A percentile compares a stretch with the other conserved stretches of the same genome.
Conservation (phyloP, 1,140 invertebrate genomes). For the Zaprionus inermis region DNA sequence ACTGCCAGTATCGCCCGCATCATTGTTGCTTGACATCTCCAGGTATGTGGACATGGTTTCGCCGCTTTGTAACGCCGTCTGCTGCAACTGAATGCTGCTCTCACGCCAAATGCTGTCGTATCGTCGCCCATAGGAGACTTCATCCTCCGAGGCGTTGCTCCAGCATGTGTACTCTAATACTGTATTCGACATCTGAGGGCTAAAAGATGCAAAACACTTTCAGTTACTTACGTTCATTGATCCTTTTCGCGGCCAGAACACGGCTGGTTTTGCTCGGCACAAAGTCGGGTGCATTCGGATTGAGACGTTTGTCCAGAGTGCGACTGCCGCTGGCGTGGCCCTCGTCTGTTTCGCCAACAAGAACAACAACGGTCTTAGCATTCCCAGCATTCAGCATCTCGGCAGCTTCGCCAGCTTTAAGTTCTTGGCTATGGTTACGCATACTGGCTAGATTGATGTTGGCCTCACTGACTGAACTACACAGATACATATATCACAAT, state of each 20-base stretch:
- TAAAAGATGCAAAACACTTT: neutral
- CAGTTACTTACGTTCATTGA: slow-evolving; percentile 55
- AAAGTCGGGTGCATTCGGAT: slow-evolving; percentile 64
- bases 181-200: neutral
- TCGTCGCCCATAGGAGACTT: slow-evolving; percentile 47
- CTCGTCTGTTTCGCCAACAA: neutral
- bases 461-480: neutral
- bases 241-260: slow-evolving; percentile 48
- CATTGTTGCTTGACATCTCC: neutral
- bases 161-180: slow-evolving; percentile 46
- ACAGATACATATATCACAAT: slow-evolving; percentile 1
- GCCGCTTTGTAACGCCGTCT: neutral
- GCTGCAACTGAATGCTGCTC: slow-evolving; percentile 5
- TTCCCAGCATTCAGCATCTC: neutral
- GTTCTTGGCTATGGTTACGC: slow-evolving; percentile 7
- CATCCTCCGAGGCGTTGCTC: slow-evolving; percentile 45
- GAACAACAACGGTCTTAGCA: neutral
- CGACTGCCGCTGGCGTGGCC: slow-evolving; percentile 21
- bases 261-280: slow-evolving; percentile 41
- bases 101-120: slow-evolving; percentile 68
- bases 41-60: neutral
- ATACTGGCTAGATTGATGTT: slow-evolving; percentile 23
- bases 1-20: slow-evolving; percentile 13
- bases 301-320: slow-evolving; percentile 50
- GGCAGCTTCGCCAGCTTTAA: slow-evolving; percentile 3